Conservation (phyloP, 2,888 invertebrate species). For the Amblyjoppa fuscipennis region DNA sequence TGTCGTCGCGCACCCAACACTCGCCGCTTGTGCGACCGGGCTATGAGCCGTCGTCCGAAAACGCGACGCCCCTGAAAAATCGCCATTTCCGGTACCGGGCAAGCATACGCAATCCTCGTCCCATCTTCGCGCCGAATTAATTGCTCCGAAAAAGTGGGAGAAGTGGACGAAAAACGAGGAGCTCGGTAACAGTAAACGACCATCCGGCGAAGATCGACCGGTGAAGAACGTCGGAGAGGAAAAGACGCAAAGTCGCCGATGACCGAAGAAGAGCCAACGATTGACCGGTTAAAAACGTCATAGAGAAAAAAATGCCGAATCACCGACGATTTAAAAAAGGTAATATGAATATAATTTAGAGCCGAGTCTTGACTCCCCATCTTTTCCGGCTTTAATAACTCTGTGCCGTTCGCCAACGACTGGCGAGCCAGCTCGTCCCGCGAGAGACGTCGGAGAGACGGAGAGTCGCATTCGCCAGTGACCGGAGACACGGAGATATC, state of each 20-base stretch:
- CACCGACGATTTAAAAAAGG: background rate
- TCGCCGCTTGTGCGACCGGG: constrained; percentile 17
- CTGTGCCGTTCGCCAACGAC: no score
- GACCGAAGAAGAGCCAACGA: background rate
- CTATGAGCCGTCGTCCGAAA: constrained; percentile 17
- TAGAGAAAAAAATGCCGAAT: background rate
- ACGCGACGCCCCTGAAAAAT: constrained; percentile 8
- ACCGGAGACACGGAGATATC: background rate
- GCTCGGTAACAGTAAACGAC: no score
- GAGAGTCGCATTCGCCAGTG: background rate
- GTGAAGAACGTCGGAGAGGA: no score
- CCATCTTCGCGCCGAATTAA: constrained; percentile 10
- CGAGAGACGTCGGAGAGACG: background rate
- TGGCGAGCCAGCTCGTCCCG: no score
- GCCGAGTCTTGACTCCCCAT: background rate
- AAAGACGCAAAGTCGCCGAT: background rate
- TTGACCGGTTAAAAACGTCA: background rate
- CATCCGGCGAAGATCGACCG: no score
- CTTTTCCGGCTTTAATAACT: constrained; percentile 6
- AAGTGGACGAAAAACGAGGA: background rate
- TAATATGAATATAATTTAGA: constrained; percentile 8
- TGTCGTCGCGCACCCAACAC: constrained; percentile 29
- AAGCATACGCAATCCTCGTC: constrained; percentile 30
- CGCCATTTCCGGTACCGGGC: constrained; percentile 28
- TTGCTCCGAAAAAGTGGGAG: background rate